Evolutionary conservation across 2,797 vertebrate species (phyloP).

Genomic region (Tenualosa thibaudeaui): DNA sequence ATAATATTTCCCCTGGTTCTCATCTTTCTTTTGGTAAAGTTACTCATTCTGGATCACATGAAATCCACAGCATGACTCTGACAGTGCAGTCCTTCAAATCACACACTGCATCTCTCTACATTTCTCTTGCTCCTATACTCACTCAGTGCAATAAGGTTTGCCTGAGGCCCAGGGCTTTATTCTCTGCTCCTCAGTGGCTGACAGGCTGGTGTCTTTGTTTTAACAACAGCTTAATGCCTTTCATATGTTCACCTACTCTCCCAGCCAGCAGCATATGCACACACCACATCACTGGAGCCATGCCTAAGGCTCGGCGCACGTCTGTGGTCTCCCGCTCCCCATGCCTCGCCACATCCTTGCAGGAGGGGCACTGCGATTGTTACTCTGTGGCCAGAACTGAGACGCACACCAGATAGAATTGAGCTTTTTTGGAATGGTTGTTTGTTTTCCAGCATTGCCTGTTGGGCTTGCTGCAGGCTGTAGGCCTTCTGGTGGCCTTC

Average conservation of each 20-base stretch:
- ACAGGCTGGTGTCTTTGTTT: slow-evolving; percentile 23
- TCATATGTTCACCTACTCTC: slow-evolving; percentile 16
- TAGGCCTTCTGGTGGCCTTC: neutral
- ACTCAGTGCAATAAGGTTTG: neutral
- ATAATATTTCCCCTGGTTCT: neutral
- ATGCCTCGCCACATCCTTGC: neutral
- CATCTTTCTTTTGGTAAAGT: neutral
- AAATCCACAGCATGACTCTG: neutral
- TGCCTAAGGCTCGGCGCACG: slow-evolving; percentile 3
- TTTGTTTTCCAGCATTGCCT: slow-evolving; percentile 15
- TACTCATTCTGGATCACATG: neutral
- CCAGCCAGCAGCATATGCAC: neutral
- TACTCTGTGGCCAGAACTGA: neutral
- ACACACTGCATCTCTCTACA: neutral
- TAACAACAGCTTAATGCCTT: slow-evolving; percentile 22
- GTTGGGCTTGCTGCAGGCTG: neutral
- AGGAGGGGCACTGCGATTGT: neutral
- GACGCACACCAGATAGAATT: neutral
- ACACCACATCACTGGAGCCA: slow-evolving; percentile 23
- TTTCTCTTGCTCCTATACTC: neutral
- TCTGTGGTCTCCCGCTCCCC: slow-evolving; percentile 16
- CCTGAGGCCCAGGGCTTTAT: neutral
- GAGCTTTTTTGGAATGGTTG: neutral
- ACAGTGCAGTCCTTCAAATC: neutral
- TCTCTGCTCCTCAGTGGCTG: slow-evolving; percentile 1